Percentiles rank a stretch among this genome's conserved stretches.
Conservation (phyloP, 2,888 invertebrate genomes). For the Metopia argyrocephala region DNA sequence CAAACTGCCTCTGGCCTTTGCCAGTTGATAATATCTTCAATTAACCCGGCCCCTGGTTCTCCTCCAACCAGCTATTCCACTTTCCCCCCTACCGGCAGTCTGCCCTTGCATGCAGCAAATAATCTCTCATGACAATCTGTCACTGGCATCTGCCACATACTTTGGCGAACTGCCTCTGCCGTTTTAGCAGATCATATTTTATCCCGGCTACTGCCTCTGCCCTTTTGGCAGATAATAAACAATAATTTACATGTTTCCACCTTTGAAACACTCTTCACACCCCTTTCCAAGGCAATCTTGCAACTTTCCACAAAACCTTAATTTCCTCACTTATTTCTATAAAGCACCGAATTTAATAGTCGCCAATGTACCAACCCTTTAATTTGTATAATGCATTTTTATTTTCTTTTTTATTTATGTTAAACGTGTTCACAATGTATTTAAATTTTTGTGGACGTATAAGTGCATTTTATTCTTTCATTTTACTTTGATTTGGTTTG, state of each 20-base stretch:
- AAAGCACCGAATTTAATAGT: constrained; percentile 36
- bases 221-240: constrained; percentile 31
- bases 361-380: constrained; percentile 41
- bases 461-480: no score
- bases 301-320: constrained; percentile 14
- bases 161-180: constrained; percentile 30
- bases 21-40: constrained; percentile 24
- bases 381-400: no score
- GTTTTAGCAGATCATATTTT: constrained; percentile 31
- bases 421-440: no score
- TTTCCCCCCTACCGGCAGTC: background rate
- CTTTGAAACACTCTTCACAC: constrained; percentile 17
- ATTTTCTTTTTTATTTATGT: no score
- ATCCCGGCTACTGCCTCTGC: constrained; percentile 23
- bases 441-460: no score
- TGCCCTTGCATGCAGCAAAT: background rate
- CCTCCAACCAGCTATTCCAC: constrained; percentile 25
- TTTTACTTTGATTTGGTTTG: no score
- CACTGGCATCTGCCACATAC: constrained; percentile 28
- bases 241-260: constrained; percentile 17
- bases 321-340: constrained; percentile 30
- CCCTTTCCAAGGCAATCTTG: constrained; percentile 10
- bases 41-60: constrained; percentile 16
- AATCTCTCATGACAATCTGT: background rate
- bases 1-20: constrained; percentile 29